These are phyloP conservation scores for Syngnathoides biaculeatus DNA, from an alignment of 2,113 vertebrate genomes.

Conservation along the genomic window DNA sequence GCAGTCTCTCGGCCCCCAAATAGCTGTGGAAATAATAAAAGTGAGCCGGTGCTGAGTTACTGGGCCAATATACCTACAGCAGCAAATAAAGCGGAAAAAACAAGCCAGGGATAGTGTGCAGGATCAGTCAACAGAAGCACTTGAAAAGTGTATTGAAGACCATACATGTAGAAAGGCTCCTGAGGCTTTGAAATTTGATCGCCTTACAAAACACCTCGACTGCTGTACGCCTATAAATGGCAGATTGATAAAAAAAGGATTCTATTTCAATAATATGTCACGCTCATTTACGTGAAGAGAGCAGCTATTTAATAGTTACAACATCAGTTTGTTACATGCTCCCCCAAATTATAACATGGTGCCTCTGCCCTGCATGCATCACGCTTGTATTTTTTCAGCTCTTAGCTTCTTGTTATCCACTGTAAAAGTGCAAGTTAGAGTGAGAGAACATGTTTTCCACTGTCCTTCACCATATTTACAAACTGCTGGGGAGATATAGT, in stretches of 20 bases:
- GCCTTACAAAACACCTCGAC: constrained; percentile 25
- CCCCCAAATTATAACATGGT: background rate
- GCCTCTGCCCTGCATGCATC: background rate
- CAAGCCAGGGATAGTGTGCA: constrained; percentile 7
- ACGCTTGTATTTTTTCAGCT: background rate
- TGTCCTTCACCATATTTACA: constrained; percentile 58
- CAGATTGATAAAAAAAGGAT: constrained; percentile 3
- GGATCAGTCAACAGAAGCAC: constrained; percentile 18
- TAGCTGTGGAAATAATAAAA: constrained; percentile 70
- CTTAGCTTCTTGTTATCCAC: background rate
- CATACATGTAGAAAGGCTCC: constrained; percentile 34
- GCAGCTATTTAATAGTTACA: background rate
- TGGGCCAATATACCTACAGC: constrained; percentile 20
- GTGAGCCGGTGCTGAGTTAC: constrained; percentile 51
- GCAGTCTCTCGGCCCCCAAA: constrained; percentile 57
- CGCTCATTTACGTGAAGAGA: background rate
- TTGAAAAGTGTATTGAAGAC: constrained; percentile 37
- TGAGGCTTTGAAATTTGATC: constrained; percentile 53
- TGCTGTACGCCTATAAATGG: constrained; percentile 33
- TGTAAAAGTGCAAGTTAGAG: background rate
- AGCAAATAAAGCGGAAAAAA: constrained; percentile 33
- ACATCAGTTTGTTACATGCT: background rate
- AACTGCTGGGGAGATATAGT: constrained; percentile 54
- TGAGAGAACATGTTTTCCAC: constrained; percentile 50
- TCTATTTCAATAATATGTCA: background rate